Percentiles rank a stretch among this genome's conserved stretches.
These are phyloP conservation scores for Fragum sueziense DNA, from an alignment of 2,888 invertebrate genomes.

Conservation along the genomic window DNA sequence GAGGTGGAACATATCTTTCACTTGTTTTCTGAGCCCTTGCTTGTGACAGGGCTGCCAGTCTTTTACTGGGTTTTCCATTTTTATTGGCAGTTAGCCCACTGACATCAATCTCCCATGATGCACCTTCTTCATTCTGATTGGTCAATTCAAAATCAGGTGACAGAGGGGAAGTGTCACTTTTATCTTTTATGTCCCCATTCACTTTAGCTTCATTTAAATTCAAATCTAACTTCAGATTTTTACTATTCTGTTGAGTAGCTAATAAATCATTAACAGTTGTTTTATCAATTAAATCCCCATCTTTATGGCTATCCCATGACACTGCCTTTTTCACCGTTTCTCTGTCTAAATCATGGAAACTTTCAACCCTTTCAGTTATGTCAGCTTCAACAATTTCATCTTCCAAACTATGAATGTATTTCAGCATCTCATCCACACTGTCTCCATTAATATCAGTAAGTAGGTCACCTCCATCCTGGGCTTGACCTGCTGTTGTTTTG, in stretches of 20 bases:
- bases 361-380: slow-evolving; percentile 16
- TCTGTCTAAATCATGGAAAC: slow-evolving; percentile 14
- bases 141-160: slow-evolving; percentile 3
- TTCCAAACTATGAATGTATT: not conserved
- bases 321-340: slow-evolving; percentile 33
- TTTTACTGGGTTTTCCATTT: slow-evolving; percentile 32
- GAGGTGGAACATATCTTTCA: slow-evolving; percentile 60
- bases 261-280: not conserved
- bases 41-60: slow-evolving; percentile 43
- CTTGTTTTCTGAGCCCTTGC: slow-evolving; percentile 40
- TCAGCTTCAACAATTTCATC: slow-evolving; percentile 2
- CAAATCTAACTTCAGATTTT: slow-evolving; percentile 36
- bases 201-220: slow-evolving; percentile 37
- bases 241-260: not conserved
- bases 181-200: not conserved
- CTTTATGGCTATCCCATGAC: slow-evolving; percentile 39
- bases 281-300: slow-evolving; percentile 31
- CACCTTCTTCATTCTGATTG: slow-evolving; percentile 16
- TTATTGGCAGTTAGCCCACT: not conserved
- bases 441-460: not conserved
- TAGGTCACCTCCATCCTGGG: not conserved
- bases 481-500: not conserved
- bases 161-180: not conserved
- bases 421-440: not conserved
- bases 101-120: slow-evolving; percentile 55